Evolutionary conservation across 2,797 vertebrate genomes (phyloP).

Genomic region (Artibeus lituratus): DNA sequence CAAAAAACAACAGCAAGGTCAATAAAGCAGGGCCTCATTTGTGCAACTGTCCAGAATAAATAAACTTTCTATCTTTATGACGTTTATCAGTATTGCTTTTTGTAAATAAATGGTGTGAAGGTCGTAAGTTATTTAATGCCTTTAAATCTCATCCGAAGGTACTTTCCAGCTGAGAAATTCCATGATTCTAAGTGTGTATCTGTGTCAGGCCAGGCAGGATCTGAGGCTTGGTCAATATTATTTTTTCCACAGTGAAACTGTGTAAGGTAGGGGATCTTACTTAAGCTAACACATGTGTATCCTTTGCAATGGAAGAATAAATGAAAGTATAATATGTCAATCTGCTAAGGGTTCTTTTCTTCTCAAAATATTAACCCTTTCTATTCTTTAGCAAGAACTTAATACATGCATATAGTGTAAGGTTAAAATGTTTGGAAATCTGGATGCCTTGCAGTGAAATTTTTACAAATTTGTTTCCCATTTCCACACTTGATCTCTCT

Average conservation of each 20-base stretch:
- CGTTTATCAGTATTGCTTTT: neutral
- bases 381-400: constrained; percentile 20
- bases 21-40: neutral
- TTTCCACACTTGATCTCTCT: neutral
- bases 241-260: constrained; percentile 67
- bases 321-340: constrained; percentile 43
- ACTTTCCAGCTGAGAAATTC: constrained; percentile 61
- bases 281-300: constrained; percentile 56
- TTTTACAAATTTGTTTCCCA: neutral
- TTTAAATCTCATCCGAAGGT: constrained; percentile 51
- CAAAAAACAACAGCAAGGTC: constrained; percentile 2
- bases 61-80: constrained; percentile 1
- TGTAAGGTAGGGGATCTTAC: constrained; percentile 38
- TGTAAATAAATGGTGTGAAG: constrained; percentile 4
- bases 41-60: neutral
- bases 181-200: constrained; percentile 24
- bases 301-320: constrained; percentile 64
- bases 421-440: neutral
- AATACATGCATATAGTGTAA: neutral
- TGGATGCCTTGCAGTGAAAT: neutral
- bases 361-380: constrained; percentile 36
- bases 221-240: constrained; percentile 70
- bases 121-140: neutral
- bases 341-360: constrained; percentile 35
- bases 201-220: constrained; percentile 50